Evolutionary conservation across 2,888 invertebrate genomes (phyloP).

Genomic region (Tethea ocularis): DNA sequence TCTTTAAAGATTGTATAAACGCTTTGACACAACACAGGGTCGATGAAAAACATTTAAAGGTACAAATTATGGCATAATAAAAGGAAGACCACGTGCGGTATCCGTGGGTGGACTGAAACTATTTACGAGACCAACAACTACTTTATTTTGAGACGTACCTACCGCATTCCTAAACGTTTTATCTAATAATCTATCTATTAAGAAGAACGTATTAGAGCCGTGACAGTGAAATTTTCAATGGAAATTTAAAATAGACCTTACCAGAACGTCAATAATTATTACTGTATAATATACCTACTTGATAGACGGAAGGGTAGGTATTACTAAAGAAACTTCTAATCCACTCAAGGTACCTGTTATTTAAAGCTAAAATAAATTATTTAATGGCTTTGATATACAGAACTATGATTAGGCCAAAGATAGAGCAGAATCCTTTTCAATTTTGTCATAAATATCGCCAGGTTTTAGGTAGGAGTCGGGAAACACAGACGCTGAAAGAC

Average conservation of each 20-base stretch:
- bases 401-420: too few species aligned
- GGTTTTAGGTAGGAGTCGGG: too few species aligned
- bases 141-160: slow-evolving; percentile 30
- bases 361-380: too few species aligned
- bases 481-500: too few species aligned
- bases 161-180: slow-evolving; percentile 38
- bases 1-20: neutral
- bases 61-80: neutral
- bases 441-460: too few species aligned
- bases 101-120: slow-evolving; percentile 21
- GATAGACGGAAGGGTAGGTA: too few species aligned
- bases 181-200: slow-evolving; percentile 30
- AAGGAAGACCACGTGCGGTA: neutral
- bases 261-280: too few species aligned
- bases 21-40: neutral
- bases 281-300: too few species aligned
- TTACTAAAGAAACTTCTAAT: neutral
- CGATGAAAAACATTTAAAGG: neutral
- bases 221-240: slow-evolving; percentile 26
- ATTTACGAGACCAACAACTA: slow-evolving; percentile 36
- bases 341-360: too few species aligned
- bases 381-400: too few species aligned
- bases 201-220: slow-evolving; percentile 22
- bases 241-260: neutral
- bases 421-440: too few species aligned